A percentile compares a stretch with the other conserved stretches of the same genome.
These are phyloP conservation scores for Psittacara wagleri DNA, from an alignment of 2,113 vertebrate genomes.

Conservation along the genomic window DNA sequence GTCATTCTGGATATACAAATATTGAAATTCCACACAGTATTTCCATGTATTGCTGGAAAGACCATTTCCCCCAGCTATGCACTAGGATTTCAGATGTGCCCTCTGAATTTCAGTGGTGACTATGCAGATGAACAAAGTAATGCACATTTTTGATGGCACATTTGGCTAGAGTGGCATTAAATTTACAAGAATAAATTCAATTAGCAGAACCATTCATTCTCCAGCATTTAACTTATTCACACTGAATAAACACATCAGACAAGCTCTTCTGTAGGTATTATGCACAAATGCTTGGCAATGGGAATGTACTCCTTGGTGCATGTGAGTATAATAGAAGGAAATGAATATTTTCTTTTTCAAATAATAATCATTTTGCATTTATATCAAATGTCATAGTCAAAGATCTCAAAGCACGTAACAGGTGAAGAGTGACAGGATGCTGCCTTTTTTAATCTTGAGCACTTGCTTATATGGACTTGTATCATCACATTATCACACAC, in stretches of 20 bases:
- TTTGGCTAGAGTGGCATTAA: slow-evolving; percentile 39
- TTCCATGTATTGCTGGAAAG: background rate
- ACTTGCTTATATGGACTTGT: background rate
- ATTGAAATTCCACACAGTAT: background rate
- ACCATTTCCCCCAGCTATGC: background rate
- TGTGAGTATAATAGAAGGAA: slow-evolving; percentile 21
- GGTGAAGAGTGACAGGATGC: background rate
- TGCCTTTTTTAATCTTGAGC: background rate
- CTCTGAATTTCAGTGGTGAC: slow-evolving; percentile 41
- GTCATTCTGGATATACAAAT: background rate
- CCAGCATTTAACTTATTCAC: slow-evolving; percentile 56
- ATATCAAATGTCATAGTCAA: background rate
- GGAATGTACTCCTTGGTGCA: background rate
- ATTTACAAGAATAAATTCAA: slow-evolving; percentile 59
- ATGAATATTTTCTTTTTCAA: background rate
- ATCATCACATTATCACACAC: background rate
- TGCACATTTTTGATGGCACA: slow-evolving; percentile 51
- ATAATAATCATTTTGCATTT: slow-evolving; percentile 33
- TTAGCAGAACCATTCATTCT: slow-evolving; percentile 37
- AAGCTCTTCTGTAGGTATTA: slow-evolving; percentile 19
- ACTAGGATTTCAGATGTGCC: background rate
- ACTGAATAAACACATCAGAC: slow-evolving; percentile 60
- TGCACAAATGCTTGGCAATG: slow-evolving; percentile 15
- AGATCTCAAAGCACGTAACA: background rate
- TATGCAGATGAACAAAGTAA: slow-evolving; percentile 47